Evolutionary conservation across 2,113 vertebrate genomes (phyloP).

Genomic region (Syngnathoides biaculeatus): DNA sequence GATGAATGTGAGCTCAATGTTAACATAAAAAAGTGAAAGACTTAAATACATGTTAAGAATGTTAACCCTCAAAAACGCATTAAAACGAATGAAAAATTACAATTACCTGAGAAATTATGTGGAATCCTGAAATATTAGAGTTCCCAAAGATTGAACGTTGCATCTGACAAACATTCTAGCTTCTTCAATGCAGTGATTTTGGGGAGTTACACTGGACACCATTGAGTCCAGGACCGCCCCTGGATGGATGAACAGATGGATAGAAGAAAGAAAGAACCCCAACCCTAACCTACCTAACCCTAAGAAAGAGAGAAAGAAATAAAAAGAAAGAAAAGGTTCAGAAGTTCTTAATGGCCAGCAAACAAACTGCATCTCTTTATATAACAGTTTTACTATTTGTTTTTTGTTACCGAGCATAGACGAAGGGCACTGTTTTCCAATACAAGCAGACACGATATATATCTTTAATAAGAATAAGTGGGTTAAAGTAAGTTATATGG

Average conservation of each 20-base stretch:
- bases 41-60: not conserved
- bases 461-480: slow-evolving; percentile 1
- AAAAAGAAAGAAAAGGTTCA: not conserved
- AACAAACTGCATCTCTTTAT: not conserved
- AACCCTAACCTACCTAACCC: too few relatives aligned
- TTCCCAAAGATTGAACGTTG: not conserved
- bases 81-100: not conserved
- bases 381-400: not conserved
- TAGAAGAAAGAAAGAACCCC: not conserved
- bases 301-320: not conserved
- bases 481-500: slow-evolving; percentile 16
- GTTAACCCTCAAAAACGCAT: not conserved
- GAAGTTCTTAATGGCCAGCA: not conserved
- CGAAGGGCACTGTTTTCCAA: not conserved
- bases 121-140: not conserved
- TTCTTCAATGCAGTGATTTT: not conserved
- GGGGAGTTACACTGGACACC: too few relatives aligned
- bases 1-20: not conserved
- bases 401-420: not conserved
- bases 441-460: slow-evolving; percentile 6
- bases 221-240: too few relatives aligned
- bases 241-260: not conserved
- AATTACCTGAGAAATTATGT: not conserved
- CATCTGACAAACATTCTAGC: not conserved
- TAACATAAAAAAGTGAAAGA: not conserved